Percentiles rank a stretch among this genome's conserved stretches.
Evolutionary conservation across 1,140 invertebrate species (phyloP).

Genomic region (Asobara japonica): DNA sequence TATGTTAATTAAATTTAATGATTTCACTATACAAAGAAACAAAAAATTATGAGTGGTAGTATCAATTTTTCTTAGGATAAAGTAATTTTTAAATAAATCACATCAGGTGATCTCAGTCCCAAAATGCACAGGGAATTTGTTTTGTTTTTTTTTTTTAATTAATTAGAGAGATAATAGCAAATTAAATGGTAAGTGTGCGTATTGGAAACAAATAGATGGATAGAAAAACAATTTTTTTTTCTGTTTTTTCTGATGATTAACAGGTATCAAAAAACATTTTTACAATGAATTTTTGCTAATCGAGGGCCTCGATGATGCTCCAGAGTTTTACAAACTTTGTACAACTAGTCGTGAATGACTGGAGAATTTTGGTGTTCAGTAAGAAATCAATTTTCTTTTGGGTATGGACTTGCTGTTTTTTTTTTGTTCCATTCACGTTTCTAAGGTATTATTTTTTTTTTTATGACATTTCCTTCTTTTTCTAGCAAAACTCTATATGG

Average conservation of each 20-base stretch:
- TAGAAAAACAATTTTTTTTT: slow-evolving; percentile 18
- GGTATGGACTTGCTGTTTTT: background rate
- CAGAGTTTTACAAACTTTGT: slow-evolving; percentile 26
- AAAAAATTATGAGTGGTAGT: too few relatives aligned
- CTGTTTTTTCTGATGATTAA: background rate
- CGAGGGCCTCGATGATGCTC: background rate
- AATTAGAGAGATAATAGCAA: background rate
- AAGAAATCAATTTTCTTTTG: background rate
- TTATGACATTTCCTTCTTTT: background rate
- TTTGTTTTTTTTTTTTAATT: too few relatives aligned
- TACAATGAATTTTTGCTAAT: slow-evolving; percentile 19
- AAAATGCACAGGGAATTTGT: background rate
- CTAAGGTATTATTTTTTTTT: background rate
- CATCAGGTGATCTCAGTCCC: background rate
- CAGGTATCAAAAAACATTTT: slow-evolving; percentile 26
- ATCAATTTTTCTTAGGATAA: too few relatives aligned
- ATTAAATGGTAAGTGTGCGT: background rate
- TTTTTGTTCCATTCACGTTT: background rate
- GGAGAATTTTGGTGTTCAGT: background rate
- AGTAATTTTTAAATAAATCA: too few relatives aligned
- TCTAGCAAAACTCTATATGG: slow-evolving; percentile 17
- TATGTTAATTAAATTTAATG: too few relatives aligned
- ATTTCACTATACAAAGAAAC: too few relatives aligned
- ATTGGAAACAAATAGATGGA: background rate
- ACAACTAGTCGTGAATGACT: slow-evolving; percentile 1